Evolutionary conservation across 2,113 vertebrate genomes (phyloP).

Genomic region (Tretioscincus oriximinensis): DNA sequence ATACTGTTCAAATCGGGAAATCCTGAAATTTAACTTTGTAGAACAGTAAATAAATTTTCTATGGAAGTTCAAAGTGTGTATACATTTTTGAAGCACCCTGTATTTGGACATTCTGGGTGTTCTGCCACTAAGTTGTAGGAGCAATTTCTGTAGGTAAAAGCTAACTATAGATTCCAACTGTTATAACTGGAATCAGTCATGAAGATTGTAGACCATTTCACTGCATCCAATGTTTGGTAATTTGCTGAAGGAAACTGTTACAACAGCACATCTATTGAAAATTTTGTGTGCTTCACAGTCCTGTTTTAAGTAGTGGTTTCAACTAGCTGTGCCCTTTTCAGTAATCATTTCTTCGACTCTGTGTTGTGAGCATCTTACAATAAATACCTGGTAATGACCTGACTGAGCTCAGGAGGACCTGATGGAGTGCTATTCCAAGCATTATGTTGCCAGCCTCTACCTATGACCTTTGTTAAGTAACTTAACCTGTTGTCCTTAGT

Average conservation of each 20-base stretch:
- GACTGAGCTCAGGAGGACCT: background rate
- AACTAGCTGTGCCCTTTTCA: background rate
- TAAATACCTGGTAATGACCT: background rate
- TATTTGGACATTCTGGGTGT: too few relatives aligned
- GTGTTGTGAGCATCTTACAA: background rate
- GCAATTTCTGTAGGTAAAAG: background rate
- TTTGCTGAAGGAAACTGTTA: background rate
- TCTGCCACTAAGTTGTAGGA: background rate
- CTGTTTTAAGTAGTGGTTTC: too few relatives aligned
- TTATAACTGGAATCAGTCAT: background rate
- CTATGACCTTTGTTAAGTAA: slow-evolving; percentile 65
- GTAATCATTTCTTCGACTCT: background rate
- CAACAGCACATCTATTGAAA: too few relatives aligned
- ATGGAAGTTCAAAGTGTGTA: too few relatives aligned
- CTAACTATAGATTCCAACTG: background rate
- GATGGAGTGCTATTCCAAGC: slow-evolving; percentile 44
- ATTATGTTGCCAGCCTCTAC: slow-evolving; percentile 9
- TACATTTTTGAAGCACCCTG: too few relatives aligned
- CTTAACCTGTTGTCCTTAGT: slow-evolving; percentile 70
- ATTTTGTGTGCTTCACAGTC: background rate
- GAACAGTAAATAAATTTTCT: too few relatives aligned
- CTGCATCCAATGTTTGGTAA: background rate
- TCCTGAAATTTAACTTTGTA: too few relatives aligned
- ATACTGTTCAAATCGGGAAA: too few relatives aligned
- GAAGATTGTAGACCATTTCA: background rate